Evolutionary conservation across 2,888 invertebrate genomes (phyloP).

Genomic region (Agrochola litura): DNA sequence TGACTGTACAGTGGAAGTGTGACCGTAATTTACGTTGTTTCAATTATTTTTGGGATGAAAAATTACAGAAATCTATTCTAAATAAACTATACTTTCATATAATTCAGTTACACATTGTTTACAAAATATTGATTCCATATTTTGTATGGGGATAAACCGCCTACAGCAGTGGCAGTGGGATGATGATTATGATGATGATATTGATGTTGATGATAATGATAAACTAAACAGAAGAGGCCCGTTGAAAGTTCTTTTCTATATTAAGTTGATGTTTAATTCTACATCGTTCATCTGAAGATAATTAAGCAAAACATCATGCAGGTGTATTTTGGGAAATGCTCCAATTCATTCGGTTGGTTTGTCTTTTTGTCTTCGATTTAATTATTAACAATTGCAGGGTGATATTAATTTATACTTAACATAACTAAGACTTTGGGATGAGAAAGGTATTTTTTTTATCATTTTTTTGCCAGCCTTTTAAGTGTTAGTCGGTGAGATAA

Average conservation of each 20-base stretch:
- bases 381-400: background rate
- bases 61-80: too few relatives aligned
- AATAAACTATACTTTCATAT: too few relatives aligned
- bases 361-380: background rate
- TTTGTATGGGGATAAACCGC: too few relatives aligned
- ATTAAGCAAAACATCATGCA: background rate
- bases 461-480: background rate
- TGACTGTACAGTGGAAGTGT: too few relatives aligned
- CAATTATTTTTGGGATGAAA: too few relatives aligned
- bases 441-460: background rate
- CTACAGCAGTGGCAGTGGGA: too few relatives aligned
- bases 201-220: background rate
- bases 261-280: background rate
- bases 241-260: background rate
- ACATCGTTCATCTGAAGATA: background rate
- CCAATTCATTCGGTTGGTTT: background rate
- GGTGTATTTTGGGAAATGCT: background rate
- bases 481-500: slow-evolving; percentile 3
- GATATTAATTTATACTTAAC: background rate
- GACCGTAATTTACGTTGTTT: too few relatives aligned
- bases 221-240: background rate
- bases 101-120: too few relatives aligned
- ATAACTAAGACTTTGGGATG: background rate
- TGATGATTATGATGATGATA: background rate
- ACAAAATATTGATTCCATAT: background rate